A percentile compares a stretch with the other conserved stretches of the same genome.
phyloP scores from a whole-genome alignment of 2,888 invertebrate species.

The Eupithecia subumbrata region DNA sequence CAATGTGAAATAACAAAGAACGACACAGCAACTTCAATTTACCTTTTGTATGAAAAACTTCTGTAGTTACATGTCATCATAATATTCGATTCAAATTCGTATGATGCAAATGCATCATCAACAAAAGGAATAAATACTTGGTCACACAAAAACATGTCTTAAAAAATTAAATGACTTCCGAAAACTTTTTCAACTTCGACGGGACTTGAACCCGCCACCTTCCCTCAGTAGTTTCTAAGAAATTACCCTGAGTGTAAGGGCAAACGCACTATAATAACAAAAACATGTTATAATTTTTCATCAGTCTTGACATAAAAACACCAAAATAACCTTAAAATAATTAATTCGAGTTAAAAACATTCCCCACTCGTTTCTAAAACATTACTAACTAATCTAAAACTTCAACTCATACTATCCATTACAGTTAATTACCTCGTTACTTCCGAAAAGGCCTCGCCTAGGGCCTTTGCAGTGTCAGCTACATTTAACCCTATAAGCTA shows the following conservation, averaged over 20 bases:
- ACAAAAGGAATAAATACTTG: neutral
- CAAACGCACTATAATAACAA: too few relatives aligned
- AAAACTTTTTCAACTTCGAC: too few relatives aligned
- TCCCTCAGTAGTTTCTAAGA: too few relatives aligned
- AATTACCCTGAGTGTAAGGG: too few relatives aligned
- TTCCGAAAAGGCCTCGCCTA: conserved; percentile 28
- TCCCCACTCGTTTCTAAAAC: conserved; percentile 22
- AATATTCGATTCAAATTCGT: neutral
- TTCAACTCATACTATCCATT: conserved; percentile 46
- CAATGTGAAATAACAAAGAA: neutral
- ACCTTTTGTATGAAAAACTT: neutral
- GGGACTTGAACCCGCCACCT: too few relatives aligned
- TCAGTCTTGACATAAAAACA: neutral
- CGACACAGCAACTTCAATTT: neutral
- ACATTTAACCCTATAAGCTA: conserved; percentile 1
- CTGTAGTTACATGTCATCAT: neutral
- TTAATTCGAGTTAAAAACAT: conserved; percentile 22
- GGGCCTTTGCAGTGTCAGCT: neutral
- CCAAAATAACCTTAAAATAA: neutral
- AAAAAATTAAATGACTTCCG: too few relatives aligned
- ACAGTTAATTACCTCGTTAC: conserved; percentile 43
- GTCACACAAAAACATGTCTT: neutral
- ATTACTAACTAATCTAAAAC: conserved; percentile 39
- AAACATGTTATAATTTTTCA: neutral
- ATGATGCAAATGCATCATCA: neutral